phyloP scores from a whole-genome alignment of 2,888 invertebrate genomes.

The Chrysina gloriosa region DNA sequence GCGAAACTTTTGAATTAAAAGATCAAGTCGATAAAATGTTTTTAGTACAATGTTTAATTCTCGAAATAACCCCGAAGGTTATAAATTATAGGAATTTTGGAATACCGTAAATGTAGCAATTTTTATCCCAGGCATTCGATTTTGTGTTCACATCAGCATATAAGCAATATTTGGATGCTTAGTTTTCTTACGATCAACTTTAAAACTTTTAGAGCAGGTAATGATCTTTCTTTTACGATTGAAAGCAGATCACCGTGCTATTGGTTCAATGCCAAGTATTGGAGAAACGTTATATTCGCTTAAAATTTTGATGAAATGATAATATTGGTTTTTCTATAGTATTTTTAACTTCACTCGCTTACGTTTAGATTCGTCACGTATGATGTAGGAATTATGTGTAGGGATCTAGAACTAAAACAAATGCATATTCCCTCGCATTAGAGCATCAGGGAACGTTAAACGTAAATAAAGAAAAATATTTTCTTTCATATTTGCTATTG shows the following conservation, averaged over 20 bases:
- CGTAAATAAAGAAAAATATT: too few species aligned
- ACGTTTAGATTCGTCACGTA: neutral
- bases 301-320: conserved; percentile 19
- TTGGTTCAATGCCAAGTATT: conserved; percentile 19
- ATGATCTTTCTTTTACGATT: conserved; percentile 10
- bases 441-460: too few species aligned
- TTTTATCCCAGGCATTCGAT: neutral
- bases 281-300: neutral
- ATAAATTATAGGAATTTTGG: too few species aligned
- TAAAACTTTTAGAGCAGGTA: conserved; percentile 10
- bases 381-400: neutral
- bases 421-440: too few species aligned
- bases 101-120: neutral
- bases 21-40: neutral
- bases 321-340: neutral
- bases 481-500: too few species aligned
- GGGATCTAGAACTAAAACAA: neutral
- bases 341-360: conserved; percentile 11
- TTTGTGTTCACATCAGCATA: too few species aligned
- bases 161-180: neutral
- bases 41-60: too few species aligned
- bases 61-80: too few species aligned
- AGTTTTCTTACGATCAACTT: neutral
- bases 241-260: conserved; percentile 15
- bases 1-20: conserved; percentile 14